A percentile compares a stretch with the other conserved stretches of the same genome.
Evolutionary conservation across 1,140 invertebrate genomes (phyloP).

Genomic region (Oncopodura yosiiana): DNA sequence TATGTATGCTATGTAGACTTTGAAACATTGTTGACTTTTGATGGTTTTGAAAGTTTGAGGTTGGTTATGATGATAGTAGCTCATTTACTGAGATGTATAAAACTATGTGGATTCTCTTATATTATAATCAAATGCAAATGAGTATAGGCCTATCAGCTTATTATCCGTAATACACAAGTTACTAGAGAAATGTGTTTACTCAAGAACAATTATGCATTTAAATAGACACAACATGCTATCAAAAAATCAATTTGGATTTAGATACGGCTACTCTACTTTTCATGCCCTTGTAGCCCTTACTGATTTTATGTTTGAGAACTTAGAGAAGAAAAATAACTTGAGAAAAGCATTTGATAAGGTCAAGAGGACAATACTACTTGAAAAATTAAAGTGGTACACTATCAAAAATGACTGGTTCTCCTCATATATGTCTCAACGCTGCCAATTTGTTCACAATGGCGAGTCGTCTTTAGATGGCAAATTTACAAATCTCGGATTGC

Average conservation of each 20-base stretch:
- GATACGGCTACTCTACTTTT: constrained; percentile 36
- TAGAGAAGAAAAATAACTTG: constrained; percentile 38
- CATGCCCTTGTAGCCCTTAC: constrained; percentile 39
- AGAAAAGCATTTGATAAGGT: constrained; percentile 42
- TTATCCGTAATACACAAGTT: no score
- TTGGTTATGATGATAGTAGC: no score
- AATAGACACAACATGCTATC: constrained; percentile 2
- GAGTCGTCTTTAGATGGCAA: neutral
- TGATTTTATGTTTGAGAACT: constrained; percentile 36
- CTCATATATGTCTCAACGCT: neutral
- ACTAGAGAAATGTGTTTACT: constrained; percentile 6
- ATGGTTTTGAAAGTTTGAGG: no score
- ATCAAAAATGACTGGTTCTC: neutral
- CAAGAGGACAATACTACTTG: constrained; percentile 38
- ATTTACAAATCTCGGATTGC: constrained; percentile 3
- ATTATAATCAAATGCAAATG: no score
- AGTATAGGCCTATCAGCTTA: no score
- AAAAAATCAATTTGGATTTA: constrained; percentile 40
- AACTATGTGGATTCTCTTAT: no score
- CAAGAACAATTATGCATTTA: neutral
- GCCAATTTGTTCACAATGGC: neutral
- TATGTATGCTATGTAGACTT: no score
- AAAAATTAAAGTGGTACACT: constrained; percentile 34
- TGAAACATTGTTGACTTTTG: no score
- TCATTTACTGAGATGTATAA: no score